Evolutionary conservation across 2,888 invertebrate genomes (phyloP).

Genomic region (Caradrina kadenii): DNA sequence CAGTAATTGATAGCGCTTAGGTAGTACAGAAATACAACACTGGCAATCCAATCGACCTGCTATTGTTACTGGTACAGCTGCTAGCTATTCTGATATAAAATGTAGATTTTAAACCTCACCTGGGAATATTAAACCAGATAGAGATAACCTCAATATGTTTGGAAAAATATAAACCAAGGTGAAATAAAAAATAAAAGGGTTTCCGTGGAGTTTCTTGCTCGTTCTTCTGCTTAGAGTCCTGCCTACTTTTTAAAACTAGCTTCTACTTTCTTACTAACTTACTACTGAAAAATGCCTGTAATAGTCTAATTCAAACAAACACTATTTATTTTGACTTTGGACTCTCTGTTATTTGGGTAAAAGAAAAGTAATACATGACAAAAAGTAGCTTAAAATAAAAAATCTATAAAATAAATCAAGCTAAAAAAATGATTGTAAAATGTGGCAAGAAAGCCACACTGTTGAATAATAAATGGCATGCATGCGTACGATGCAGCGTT

Average conservation of each 20-base stretch:
- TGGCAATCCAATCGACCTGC: no score
- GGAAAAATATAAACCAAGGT: neutral
- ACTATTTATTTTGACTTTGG: no score
- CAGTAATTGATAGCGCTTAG: neutral
- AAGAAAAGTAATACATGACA: neutral
- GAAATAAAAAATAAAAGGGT: no score
- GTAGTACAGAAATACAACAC: neutral
- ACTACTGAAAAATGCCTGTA: no score
- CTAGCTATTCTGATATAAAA: no score
- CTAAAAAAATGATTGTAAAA: conserved; percentile 45
- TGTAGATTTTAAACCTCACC: neutral
- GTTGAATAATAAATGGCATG: conserved; percentile 58
- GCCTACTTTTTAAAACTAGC: no score
- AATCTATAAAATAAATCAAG: conserved; percentile 41
- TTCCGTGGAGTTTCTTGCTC: no score
- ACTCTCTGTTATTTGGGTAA: neutral
- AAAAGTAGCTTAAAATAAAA: neutral
- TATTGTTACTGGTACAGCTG: no score
- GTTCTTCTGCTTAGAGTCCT: no score
- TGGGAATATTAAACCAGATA: neutral
- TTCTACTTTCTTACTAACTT: no score
- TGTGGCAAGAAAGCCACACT: conserved; percentile 37
- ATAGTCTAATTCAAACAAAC: no score
- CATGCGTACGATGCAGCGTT: conserved; percentile 51
- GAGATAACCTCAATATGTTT: neutral